Conservation (phyloP, 2,888 invertebrate species). For the Atrina japonica region DNA sequence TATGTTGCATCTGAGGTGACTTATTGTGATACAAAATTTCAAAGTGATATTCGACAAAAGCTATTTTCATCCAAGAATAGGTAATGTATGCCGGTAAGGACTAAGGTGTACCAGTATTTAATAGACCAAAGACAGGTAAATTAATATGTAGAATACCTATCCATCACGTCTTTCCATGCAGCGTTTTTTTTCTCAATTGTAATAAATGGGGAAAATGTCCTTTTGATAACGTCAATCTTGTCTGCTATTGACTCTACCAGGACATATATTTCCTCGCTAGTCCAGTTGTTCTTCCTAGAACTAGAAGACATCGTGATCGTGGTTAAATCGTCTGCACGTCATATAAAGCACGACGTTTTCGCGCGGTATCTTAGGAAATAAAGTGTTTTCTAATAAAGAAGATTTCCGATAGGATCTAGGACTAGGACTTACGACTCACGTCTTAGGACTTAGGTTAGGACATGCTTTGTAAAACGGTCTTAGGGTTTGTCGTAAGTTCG, state of each 20-base stretch:
- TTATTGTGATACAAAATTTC: no score
- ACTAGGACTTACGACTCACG: neutral
- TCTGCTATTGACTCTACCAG: neutral
- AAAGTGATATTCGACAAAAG: no score
- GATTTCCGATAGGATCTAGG: conserved; percentile 1
- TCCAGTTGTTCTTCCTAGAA: neutral
- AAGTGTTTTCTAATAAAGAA: neutral
- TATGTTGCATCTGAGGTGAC: no score
- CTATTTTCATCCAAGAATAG: no score
- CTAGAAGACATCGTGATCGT: no score
- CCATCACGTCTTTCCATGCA: neutral
- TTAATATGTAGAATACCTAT: no score
- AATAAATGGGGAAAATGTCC: neutral
- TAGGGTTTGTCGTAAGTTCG: no score
- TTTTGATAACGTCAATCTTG: neutral
- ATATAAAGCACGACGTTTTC: neutral
- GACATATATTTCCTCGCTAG: neutral
- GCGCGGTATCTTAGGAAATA: neutral
- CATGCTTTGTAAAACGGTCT: neutral
- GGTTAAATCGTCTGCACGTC: conserved; percentile 12
- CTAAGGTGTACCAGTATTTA: no score
- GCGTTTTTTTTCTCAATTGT: neutral
- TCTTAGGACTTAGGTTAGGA: neutral
- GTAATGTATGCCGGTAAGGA: no score
- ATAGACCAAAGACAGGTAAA: no score